Evolutionary conservation across 2,797 vertebrate species (phyloP), one percentile per base, ranked within the genome.

Genomic region (Ptychadena robeensis): DNA sequence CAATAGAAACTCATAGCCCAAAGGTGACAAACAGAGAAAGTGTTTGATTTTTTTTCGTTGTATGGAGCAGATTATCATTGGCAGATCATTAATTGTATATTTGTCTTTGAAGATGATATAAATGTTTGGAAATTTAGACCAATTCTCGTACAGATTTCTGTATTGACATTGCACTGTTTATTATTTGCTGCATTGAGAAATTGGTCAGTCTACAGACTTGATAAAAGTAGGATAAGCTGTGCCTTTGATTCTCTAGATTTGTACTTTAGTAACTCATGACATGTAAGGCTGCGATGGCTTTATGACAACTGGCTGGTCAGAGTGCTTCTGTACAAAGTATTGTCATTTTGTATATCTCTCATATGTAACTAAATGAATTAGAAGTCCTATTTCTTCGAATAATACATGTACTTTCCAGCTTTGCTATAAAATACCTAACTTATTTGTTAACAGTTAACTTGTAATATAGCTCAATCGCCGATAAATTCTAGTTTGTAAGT

Each of bases 21-120:
- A 88, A 89, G 89, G 90, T 91, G 92, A 91, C 91, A 93, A 92
- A 94, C 91, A 91, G 87, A 88, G 82, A 90, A 93, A 90, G 86
- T 89, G 90, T 92, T 91, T 90, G 91, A 53, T 89, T 89, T 90
- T 88, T 87, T n/a, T 38, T 34, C 27, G 5, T 38, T 37, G 35
- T 40, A 34, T 12, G 67, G 40, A n/a, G 25, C 27, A 15, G 10
- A n/a, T 37, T 34, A 35, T 34, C 35, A 35, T 34, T 34, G 22
- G 15, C 32, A 67, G n/a, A 2, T 61, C 2, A 1, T 25, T 61
- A 11, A 61, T 28, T 27, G 9, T 61, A 12, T 27, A 2, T 27
- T 12, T 27, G n/a, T 3, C 25, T 28, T 22, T 61, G 59, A 10
- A 61, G 27, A 28, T 25, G 12, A 59, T 22, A 25, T 59, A 53